Conservation (phyloP, 2,888 invertebrate genomes). For the Chrysolina haemoptera region DNA sequence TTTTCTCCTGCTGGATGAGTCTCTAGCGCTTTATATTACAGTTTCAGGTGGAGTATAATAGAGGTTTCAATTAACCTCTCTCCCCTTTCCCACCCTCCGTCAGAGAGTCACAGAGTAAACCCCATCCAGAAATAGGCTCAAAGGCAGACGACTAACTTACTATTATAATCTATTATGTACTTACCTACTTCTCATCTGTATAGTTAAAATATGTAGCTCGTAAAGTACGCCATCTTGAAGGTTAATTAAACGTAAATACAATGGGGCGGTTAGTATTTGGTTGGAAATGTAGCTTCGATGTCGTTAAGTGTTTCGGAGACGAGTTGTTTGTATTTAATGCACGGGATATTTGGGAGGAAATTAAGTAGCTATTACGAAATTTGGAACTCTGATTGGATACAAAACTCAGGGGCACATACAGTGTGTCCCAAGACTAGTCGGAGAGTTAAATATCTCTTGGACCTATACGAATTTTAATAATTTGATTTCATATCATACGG, state of each 20-base stretch:
- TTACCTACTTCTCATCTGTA: conserved; percentile 59
- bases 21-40: conserved; percentile 62
- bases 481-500: no score
- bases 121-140: conserved; percentile 57
- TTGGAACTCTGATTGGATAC: background rate
- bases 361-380: conserved; percentile 4
- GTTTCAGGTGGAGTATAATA: conserved; percentile 67
- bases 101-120: conserved; percentile 34
- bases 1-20: conserved; percentile 60
- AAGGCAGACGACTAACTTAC: conserved; percentile 65
- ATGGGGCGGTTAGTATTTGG: conserved; percentile 47
- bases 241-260: conserved; percentile 54
- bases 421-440: no score
- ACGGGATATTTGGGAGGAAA: conserved; percentile 16
- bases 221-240: conserved; percentile 51
- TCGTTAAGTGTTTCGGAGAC: conserved; percentile 20
- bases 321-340: conserved; percentile 17
- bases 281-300: conserved; percentile 43
- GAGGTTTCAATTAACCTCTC: conserved; percentile 68
- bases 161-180: conserved; percentile 62
- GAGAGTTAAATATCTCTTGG: no score
- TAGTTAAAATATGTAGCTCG: conserved; percentile 55
- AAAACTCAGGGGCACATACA: background rate
- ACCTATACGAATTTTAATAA: no score
- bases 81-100: conserved; percentile 40